Evolutionary conservation across 1,140 invertebrate genomes (phyloP), one percentile per base, ranked within the genome.

Genomic region (Aphidius gifuensis): DNA sequence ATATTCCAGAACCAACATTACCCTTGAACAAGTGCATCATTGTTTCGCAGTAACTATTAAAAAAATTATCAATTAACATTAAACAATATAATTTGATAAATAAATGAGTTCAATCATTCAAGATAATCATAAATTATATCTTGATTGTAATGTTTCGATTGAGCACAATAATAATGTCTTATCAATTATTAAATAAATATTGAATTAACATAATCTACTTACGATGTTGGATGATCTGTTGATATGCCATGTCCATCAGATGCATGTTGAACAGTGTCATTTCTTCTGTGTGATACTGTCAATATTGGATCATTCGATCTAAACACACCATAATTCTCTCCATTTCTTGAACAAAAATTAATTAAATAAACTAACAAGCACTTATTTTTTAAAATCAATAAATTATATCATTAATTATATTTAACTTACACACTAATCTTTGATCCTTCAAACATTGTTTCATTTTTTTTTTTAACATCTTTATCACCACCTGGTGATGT

Each of bases 21-120:
- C 88, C 89, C 71, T 88, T 87, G 69, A 91, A 87, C 55, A 90
- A 79, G 73, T 91, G 90, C 70, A 88, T 86, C 64, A 91, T 80
- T 1, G 89, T 90, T 74, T 90, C 89, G 58, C 84, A 57, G 70
- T 88, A 90, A 65, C 88, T 90, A 64, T 43, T 60, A 57, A 62
- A 38, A 55, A 53, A 46, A 39, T 55, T 9, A 58, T 47, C 43
- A 60, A 44, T 50, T 39, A 21, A 47, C 9, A 38, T n/a, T 54
- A 6, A 45, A 60, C 9, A 11, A 38, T 40, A 43, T 57, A 6
- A 38, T n/a, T 42, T 47, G 9, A 32, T 32, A 9, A n/a, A 45
- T 11, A 1, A 21, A 16, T 21, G n/a, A 23, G 23, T 46, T 58
- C 23, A 7, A 58, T 5, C 16, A 42, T n/a, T 16, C n/a, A 44